Evolutionary conservation across 2,113 vertebrate species (phyloP).

Genomic region (Chaetops frenatus): DNA sequence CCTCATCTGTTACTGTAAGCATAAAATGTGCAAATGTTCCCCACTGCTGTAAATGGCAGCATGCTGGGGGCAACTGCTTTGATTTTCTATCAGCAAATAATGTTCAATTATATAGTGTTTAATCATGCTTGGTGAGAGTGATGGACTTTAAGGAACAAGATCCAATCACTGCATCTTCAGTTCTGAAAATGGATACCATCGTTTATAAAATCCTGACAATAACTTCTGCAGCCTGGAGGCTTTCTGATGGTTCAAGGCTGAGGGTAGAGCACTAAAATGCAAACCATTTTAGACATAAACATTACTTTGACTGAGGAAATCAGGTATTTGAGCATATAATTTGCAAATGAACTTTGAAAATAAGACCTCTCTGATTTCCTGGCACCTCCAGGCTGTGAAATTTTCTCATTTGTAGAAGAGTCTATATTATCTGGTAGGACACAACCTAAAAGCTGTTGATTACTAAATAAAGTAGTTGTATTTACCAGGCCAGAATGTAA

Average conservation of each 20-base stretch:
- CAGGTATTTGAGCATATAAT: not conserved
- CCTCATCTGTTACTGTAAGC: conserved; percentile 60
- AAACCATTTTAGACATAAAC: not conserved
- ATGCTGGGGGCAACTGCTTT: conserved; percentile 46
- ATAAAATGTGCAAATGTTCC: conserved; percentile 39
- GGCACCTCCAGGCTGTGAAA: not conserved
- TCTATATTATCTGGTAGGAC: not conserved
- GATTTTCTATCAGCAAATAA: conserved; percentile 57
- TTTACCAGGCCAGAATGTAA: not conserved
- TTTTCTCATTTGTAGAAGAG: not conserved
- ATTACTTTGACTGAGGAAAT: not conserved
- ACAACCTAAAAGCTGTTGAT: not conserved
- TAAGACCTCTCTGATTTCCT: not conserved
- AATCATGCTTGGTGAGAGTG: conserved; percentile 39
- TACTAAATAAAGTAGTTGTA: not conserved
- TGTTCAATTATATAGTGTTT: conserved; percentile 38
- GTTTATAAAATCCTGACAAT: not conserved
- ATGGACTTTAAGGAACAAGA: conserved; percentile 42
- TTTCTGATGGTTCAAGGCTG: not conserved
- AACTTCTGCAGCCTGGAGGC: not conserved
- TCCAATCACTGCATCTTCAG: not conserved
- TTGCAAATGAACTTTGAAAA: not conserved
- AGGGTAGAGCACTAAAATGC: not conserved
- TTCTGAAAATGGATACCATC: not conserved
- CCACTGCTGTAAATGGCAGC: conserved; percentile 41